Evolutionary conservation across 2,113 vertebrate genomes (phyloP).

Genomic region (Chamaetylas fuelleborni): DNA sequence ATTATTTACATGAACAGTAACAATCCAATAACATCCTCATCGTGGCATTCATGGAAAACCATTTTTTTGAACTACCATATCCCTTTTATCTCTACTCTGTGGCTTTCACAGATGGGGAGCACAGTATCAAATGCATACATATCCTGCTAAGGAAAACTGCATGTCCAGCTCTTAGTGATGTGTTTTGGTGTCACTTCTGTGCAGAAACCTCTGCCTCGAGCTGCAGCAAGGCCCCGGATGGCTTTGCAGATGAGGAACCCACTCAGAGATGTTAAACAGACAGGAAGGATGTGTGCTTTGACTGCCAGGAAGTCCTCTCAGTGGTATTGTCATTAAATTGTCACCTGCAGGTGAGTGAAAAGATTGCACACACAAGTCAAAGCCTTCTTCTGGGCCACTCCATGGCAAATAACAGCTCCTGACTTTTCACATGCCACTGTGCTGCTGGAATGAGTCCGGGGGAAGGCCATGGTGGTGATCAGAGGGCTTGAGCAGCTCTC

Average conservation of each 20-base stretch:
- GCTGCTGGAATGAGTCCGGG: neutral
- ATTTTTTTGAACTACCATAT: neutral
- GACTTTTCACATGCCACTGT: neutral
- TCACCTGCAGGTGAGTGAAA: neutral
- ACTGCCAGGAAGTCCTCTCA: neutral
- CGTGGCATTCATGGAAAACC: neutral
- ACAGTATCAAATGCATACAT: accelerated
- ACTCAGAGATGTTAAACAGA: neutral
- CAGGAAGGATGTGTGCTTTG: neutral
- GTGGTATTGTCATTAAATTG: accelerated
- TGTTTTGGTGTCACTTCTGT: neutral
- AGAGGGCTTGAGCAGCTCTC: neutral
- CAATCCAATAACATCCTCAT: neutral
- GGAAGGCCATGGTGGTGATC: neutral
- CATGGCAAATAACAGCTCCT: neutral
- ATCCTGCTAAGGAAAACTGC: neutral
- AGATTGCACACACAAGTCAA: neutral
- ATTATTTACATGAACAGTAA: neutral
- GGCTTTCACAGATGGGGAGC: neutral
- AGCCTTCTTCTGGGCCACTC: neutral
- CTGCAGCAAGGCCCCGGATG: neutral
- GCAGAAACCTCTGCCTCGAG: neutral
- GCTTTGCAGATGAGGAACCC: neutral
- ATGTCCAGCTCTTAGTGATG: neutral
- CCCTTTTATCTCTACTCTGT: neutral